Evolutionary conservation across 2,113 vertebrate genomes (phyloP), one percentile per base, ranked within the genome.

Genomic region (Terrapene triunguis): DNA sequence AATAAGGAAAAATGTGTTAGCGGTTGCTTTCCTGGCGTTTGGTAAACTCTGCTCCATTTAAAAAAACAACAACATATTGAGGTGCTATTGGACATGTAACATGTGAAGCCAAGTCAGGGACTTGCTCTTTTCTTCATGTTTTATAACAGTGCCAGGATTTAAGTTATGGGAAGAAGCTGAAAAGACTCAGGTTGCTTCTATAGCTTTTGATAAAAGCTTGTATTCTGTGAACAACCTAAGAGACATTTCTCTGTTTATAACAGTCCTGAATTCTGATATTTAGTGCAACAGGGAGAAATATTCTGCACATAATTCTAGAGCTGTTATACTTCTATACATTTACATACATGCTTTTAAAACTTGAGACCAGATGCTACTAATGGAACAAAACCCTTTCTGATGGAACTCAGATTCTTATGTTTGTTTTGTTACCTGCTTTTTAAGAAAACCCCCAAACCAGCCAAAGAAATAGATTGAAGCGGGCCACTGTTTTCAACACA

Each of bases 41-140:
- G 57, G 38, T 55, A 94, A 95, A 87, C 42, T 51, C 42, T 59
- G 54, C 87, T 90, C 94, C 35, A 55, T 81, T 95, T 89, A 12
- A 89, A 93, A 93, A 10, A 53, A 54, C 65, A 44, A 55, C 81
- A 93, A 92, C 79, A 93, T 10, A 1, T 48, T 62, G 84, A 17
- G 47, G 32, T 2, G 93, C 96, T 94, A 42, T 1, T 92, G n/a
- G 59, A 79, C 62, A 65, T 80, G 25, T 2, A 48, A 22, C 57
- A 29, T 81, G 88, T 57, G 86, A 85, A 92, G 42, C 54, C 42
- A 21, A 76, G 7, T 11, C 22, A 29, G n/a, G 11, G 12, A 12
- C 6, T 76, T 44, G 25, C 32, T 76, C 29, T 55, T 86, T 86
- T 29, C 38, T 1, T 0, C 16, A 5, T 93, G 76, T 84, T 95